Percentiles rank a stretch among this genome's conserved stretches.
phyloP scores from a whole-genome alignment of 2,797 vertebrate species.

The Nannoperca obscura region DNA sequence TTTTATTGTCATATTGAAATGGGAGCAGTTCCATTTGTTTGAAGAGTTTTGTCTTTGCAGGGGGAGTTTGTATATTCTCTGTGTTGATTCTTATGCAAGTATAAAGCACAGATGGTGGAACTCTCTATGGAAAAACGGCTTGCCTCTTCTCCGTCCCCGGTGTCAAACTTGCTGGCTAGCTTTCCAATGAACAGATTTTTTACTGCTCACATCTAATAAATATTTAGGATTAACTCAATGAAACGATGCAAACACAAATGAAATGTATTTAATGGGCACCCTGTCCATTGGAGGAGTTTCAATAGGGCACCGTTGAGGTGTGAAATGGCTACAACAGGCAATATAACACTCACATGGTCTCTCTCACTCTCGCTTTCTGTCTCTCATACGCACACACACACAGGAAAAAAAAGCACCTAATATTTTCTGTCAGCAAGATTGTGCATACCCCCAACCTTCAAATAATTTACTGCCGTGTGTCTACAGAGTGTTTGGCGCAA shows the following conservation, averaged over 20 bases:
- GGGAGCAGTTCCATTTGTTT: slow-evolving; percentile 38
- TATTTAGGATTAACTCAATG: slow-evolving; percentile 84
- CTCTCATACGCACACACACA: slow-evolving; percentile 54
- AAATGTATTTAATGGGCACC: slow-evolving; percentile 80
- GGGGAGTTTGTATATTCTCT: slow-evolving; percentile 25
- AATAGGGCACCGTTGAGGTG: slow-evolving; percentile 75
- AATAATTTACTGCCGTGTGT: slow-evolving; percentile 85
- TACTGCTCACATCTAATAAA: slow-evolving; percentile 82
- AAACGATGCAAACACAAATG: slow-evolving; percentile 85
- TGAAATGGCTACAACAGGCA: slow-evolving; percentile 79
- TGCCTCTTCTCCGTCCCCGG: slow-evolving; percentile 56
- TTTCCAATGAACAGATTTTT: slow-evolving; percentile 79
- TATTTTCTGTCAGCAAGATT: slow-evolving; percentile 80
- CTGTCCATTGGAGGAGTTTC: slow-evolving; percentile 79
- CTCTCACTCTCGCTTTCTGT: slow-evolving; percentile 47
- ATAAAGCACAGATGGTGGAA: slow-evolving; percentile 69
- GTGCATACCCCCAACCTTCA: slow-evolving; percentile 86
- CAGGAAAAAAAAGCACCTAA: slow-evolving; percentile 68
- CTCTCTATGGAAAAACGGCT: slow-evolving; percentile 61
- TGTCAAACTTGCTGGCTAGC: slow-evolving; percentile 69
- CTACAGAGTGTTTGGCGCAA: slow-evolving; percentile 82
- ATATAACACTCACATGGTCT: slow-evolving; percentile 74
- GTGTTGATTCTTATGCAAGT: slow-evolving; percentile 42
- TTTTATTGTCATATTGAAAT: slow-evolving; percentile 42
- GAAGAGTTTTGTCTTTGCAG: slow-evolving; percentile 35